Conservation (phyloP, 2,797 vertebrate genomes). For the Notolabrus celidotus region DNA sequence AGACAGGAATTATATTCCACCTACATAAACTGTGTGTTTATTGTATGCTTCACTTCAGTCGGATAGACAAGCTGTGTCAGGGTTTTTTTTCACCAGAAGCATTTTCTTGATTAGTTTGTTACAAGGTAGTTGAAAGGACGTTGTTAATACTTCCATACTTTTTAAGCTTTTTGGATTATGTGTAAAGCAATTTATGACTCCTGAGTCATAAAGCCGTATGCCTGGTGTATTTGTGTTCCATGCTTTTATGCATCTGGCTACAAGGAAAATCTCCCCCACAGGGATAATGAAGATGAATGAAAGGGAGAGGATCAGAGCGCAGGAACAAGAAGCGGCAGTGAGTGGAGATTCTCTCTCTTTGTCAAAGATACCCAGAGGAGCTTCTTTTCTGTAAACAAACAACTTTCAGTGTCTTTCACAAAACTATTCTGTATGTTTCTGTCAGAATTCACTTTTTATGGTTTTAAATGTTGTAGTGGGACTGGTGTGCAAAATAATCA, state of each 20-base stretch:
- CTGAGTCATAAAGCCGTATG: conserved; percentile 9
- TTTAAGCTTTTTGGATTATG: conserved; percentile 21
- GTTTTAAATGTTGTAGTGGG: neutral
- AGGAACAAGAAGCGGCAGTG: conserved; percentile 13
- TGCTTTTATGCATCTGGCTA: conserved; percentile 44
- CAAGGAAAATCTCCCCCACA: conserved; percentile 34
- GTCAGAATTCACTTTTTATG: neutral
- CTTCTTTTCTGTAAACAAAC: conserved; percentile 23
- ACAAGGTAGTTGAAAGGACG: neutral
- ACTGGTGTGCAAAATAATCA: neutral
- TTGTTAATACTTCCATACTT: neutral
- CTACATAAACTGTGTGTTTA: too few species aligned
- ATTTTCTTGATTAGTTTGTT: conserved; percentile 1
- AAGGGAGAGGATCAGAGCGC: conserved; percentile 40
- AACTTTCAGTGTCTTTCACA: neutral
- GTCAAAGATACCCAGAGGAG: conserved; percentile 38
- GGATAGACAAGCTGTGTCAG: too few species aligned
- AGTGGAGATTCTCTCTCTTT: conserved; percentile 10
- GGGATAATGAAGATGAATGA: conserved; percentile 45
- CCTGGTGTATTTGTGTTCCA: conserved; percentile 37
- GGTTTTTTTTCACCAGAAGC: too few species aligned
- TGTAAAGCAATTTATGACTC: conserved; percentile 16
- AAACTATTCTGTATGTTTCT: neutral
- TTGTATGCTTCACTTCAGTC: too few species aligned
- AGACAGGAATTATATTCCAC: too few species aligned